These are phyloP conservation scores for Spisula subtruncata DNA, from an alignment of 2,888 invertebrate genomes.

Conservation along the genomic window DNA sequence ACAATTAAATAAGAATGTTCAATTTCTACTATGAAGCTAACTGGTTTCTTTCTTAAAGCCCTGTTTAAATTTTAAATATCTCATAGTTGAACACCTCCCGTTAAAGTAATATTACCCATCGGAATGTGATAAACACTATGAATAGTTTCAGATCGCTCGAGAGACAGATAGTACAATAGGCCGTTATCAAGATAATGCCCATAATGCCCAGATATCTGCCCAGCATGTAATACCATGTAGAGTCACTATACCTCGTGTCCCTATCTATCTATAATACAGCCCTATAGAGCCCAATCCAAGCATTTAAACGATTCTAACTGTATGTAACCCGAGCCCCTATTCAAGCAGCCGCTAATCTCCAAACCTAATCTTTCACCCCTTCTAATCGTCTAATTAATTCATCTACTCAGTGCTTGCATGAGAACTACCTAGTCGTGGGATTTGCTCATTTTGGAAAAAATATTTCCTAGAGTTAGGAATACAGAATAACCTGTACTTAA, in stretches of 20 bases:
- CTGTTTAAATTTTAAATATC: background rate
- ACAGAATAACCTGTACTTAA: too few species aligned
- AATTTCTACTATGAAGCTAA: too few species aligned
- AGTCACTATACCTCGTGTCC: background rate
- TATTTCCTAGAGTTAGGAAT: background rate
- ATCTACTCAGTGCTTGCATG: background rate
- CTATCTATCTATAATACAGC: too few species aligned
- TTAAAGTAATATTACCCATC: background rate
- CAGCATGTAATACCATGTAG: background rate
- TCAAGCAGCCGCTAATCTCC: background rate
- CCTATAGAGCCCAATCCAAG: slow-evolving; percentile 10
- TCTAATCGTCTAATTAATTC: background rate
- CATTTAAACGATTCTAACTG: background rate
- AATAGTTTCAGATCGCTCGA: background rate
- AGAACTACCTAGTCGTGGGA: background rate
- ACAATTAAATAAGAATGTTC: too few species aligned
- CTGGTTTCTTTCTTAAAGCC: background rate
- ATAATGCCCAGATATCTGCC: background rate
- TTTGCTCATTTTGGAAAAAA: background rate
- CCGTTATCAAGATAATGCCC: background rate
- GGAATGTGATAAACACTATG: background rate
- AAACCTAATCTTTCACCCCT: background rate
- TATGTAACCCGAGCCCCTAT: background rate
- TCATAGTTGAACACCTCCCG: background rate
- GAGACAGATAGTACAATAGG: background rate